Evolutionary conservation across 2,888 invertebrate genomes (phyloP), one percentile per base, ranked within the genome.

Genomic region (Nycteola revayana): DNA sequence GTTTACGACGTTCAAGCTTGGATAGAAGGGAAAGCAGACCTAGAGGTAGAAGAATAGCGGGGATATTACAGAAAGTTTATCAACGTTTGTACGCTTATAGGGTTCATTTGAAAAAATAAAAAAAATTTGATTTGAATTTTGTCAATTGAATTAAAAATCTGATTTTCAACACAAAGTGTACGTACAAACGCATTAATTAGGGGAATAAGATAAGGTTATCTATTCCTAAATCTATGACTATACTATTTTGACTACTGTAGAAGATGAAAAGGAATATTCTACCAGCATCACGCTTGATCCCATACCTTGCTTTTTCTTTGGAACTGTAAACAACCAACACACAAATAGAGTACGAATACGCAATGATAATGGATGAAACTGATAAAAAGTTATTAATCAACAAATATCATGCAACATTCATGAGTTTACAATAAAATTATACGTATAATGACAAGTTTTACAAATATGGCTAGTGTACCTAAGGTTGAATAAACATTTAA

Each of bases 241-340:
- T 67, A 64, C 86, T 87, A 87, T 69, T 68, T 73, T 53, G 66
- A 64, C 86, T 87, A 87, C 85, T 47, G 58, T 75, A 86, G 75
- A 81, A 83, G 80, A 84, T 87, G 84, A 83, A 85, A 85, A 84
- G 84, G 80, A 81, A 86, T 87, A 86, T 81, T 87, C 88, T 89
- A 89, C 88, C 89, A 89, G 87, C 82, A 78, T 82, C 86, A 83
- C 85, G 83, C 71, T 84, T 86, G 85, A 84, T 87, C 86, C 87
- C 87, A 88, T 89, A 89, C 89, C 89, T 89, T 89, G 92, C 90
- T 92, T 93, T 93, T 93, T 93, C 93, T 93, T 93, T 92, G 93
- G 92, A 92, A 93, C 93, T 93, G 93, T 93, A 93, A 93, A 92
- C 93, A 93, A 91, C 90, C 90, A 91, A 91, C 82, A 88, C 76